Conservation (phyloP, 2,888 invertebrate species). For the Drosophila mulleri region DNA sequence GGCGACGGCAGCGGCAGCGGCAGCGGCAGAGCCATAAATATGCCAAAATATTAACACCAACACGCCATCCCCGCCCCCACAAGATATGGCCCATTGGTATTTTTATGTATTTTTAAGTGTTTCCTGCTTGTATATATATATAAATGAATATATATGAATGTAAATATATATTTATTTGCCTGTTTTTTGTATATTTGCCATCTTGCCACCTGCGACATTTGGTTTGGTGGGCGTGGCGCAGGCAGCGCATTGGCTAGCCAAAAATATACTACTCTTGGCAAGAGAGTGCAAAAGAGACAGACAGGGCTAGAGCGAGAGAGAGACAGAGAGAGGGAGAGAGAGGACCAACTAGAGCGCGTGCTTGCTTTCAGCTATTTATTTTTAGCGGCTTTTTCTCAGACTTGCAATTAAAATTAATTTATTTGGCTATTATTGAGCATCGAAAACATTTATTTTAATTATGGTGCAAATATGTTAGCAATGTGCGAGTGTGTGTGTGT, state of each 20-base stretch:
- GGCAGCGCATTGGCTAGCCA: conserved; percentile 58
- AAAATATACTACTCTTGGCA: conserved; percentile 26
- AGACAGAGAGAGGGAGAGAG: not conserved
- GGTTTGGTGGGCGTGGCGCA: conserved; percentile 62
- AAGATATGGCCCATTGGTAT: conserved; percentile 57
- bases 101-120: conserved; percentile 79
- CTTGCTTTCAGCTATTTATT: conserved; percentile 48
- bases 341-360: conserved; percentile 11
- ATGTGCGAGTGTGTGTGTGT: not conserved
- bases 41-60: conserved; percentile 31
- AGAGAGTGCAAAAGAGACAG: not conserved
- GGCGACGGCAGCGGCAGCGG: not conserved
- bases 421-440: conserved; percentile 79
- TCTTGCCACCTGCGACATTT: conserved; percentile 65
- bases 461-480: conserved; percentile 46
- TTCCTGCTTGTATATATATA: conserved; percentile 30
- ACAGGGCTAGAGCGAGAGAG: not conserved
- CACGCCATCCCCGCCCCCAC: not conserved
- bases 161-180: not conserved
- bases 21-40: conserved; percentile 38
- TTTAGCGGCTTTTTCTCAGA: conserved; percentile 52
- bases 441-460: conserved; percentile 78
- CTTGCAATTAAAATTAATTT: conserved; percentile 77
- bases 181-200: conserved; percentile 23
- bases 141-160: too few relatives aligned